Percentiles rank a stretch among this genome's conserved stretches.
Evolutionary conservation across 1,140 invertebrate species (phyloP).

Genomic region (Caenorhabditis latens): DNA sequence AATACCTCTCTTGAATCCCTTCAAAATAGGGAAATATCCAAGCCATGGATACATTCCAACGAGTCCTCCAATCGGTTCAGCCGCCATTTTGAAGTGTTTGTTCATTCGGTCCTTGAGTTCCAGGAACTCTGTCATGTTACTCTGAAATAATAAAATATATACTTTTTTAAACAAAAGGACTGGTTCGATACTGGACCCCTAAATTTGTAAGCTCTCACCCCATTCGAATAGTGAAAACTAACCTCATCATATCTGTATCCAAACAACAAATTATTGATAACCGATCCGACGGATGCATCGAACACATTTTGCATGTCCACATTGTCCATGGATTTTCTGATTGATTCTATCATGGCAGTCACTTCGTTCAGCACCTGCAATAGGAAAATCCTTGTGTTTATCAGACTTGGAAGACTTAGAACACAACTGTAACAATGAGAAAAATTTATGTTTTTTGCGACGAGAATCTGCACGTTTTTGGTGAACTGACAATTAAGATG

Average conservation of each 20-base stretch:
- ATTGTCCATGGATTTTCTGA: background rate
- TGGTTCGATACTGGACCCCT: too few species aligned
- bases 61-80: slow-evolving; percentile 23
- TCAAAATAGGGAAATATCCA: slow-evolving; percentile 1
- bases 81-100: slow-evolving; percentile 34
- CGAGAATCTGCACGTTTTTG: too few species aligned
- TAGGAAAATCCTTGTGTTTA: background rate
- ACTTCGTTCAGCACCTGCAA: slow-evolving; percentile 17
- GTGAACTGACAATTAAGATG: too few species aligned
- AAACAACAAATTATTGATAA: slow-evolving; percentile 28
- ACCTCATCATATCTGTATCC: slow-evolving; percentile 34
- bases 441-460: too few species aligned
- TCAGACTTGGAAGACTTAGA: too few species aligned
- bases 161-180: slow-evolving; percentile 17
- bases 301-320: slow-evolving; percentile 29
- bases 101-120: slow-evolving; percentile 26
- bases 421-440: too few species aligned
- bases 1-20: background rate
- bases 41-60: slow-evolving; percentile 43
- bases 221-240: background rate
- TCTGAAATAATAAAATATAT: background rate
- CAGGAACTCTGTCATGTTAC: slow-evolving; percentile 18
- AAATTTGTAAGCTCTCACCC: too few species aligned
- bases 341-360: background rate
- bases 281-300: slow-evolving; percentile 15